These are phyloP conservation scores for Phyllotreta cruciferae DNA, from an alignment of 2,888 invertebrate genomes.

Conservation along the genomic window DNA sequence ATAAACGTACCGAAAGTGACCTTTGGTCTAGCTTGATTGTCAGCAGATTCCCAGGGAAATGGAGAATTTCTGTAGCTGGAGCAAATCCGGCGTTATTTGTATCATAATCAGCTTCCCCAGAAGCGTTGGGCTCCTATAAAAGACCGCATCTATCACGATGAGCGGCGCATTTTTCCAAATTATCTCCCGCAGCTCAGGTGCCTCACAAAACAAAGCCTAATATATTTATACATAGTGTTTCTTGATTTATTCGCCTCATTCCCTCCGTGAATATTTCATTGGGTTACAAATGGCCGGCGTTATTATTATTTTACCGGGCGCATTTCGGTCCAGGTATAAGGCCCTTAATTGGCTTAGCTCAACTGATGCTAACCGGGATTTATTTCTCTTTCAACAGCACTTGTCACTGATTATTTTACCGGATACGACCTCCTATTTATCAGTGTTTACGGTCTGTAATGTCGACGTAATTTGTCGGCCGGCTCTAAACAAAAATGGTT, in stretches of 20 bases:
- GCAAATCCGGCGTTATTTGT: conserved; percentile 1
- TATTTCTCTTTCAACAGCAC: conserved; percentile 54
- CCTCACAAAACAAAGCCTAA: conserved; percentile 43
- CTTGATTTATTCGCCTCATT: conserved; percentile 47
- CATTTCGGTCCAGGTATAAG: conserved; percentile 49
- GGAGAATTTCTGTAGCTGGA: not conserved
- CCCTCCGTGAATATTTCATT: conserved; percentile 54
- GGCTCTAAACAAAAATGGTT: conserved; percentile 23
- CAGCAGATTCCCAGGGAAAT: not conserved
- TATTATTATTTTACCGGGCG: conserved; percentile 55
- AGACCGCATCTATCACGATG: conserved; percentile 24
- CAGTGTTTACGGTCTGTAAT: conserved; percentile 47
- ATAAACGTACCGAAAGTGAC: too few relatives aligned
- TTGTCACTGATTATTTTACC: conserved; percentile 54
- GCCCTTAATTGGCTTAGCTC: conserved; percentile 55
- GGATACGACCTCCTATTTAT: conserved; percentile 50
- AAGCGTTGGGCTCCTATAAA: conserved; percentile 16
- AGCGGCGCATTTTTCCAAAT: conserved; percentile 30
- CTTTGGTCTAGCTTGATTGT: too few relatives aligned
- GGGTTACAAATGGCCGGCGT: conserved; percentile 55
- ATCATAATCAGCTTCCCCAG: conserved; percentile 20
- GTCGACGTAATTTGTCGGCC: conserved; percentile 43
- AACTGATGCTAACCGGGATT: conserved; percentile 53
- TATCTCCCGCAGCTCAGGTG: conserved; percentile 39
- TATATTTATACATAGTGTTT: conserved; percentile 45